phyloP scores from a whole-genome alignment of 2,113 vertebrate species.

The Galemys pyrenaicus region DNA sequence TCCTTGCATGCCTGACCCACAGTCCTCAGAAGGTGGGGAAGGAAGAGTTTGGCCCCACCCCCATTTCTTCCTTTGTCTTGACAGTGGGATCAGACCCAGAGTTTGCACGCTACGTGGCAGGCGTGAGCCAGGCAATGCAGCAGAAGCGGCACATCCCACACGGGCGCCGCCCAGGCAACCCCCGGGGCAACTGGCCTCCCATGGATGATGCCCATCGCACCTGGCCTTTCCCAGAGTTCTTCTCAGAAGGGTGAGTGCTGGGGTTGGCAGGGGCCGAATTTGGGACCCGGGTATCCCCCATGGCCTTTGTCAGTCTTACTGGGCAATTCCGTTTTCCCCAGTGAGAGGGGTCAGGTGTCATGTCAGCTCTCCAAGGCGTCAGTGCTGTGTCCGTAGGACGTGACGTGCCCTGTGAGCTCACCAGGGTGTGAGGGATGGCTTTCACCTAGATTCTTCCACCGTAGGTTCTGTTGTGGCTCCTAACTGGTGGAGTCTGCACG shows the following conservation, averaged over 20 bases:
- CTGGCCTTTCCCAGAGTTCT: conserved; percentile 97
- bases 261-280: not conserved
- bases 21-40: conserved; percentile 56
- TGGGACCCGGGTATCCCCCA: not conserved
- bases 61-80: conserved; percentile 70
- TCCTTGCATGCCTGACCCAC: not conserved
- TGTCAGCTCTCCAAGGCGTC: not conserved
- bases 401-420: not conserved
- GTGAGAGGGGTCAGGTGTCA: not conserved
- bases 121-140: conserved; percentile 57
- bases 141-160: too few species aligned
- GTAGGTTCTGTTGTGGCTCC: not conserved
- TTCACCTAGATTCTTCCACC: not conserved
- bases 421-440: not conserved
- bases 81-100: conserved; percentile 98
- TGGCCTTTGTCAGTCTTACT: not conserved
- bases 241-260: conserved; percentile 93
- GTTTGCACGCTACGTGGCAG: conserved; percentile 97
- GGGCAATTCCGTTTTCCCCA: not conserved
- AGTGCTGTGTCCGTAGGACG: not conserved
- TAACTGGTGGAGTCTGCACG: not conserved
- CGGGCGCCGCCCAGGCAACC: conserved; percentile 78
- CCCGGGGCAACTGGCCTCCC: conserved; percentile 95
- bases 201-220: conserved; percentile 95
- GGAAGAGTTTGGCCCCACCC: conserved; percentile 78